Evolutionary conservation across 2,113 vertebrate genomes (phyloP).

Genomic region (Axis porcinus): DNA sequence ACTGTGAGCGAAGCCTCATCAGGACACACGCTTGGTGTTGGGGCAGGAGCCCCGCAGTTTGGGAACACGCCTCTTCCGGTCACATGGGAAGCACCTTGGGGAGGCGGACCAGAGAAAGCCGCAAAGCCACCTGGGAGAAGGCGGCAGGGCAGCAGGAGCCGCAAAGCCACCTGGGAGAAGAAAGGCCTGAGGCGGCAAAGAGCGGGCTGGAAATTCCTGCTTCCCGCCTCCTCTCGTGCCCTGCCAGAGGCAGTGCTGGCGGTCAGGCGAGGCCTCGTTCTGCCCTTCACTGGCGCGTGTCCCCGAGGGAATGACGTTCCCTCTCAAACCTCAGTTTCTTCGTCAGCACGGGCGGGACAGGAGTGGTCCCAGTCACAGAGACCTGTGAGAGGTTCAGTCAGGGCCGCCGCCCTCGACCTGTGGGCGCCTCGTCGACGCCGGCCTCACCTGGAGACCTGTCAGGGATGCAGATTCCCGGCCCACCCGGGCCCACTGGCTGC

Average conservation of each 20-base stretch:
- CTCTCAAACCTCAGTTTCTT: not conserved
- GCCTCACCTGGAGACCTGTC: not conserved
- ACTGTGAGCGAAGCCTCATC: too few species aligned
- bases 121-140: not conserved
- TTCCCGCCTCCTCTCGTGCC: not conserved
- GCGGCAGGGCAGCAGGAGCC: not conserved
- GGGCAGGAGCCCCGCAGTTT: not conserved
- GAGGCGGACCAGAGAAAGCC: not conserved
- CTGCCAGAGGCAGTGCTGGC: not conserved
- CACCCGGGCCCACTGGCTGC: not conserved
- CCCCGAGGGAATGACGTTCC: not conserved
- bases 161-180: not conserved
- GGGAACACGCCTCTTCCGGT: not conserved
- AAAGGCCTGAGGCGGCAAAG: not conserved
- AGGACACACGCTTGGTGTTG: not conserved
- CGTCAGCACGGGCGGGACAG: not conserved
- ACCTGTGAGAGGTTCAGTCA: accelerated
- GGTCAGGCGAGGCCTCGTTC: too few species aligned
- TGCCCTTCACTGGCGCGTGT: accelerated
- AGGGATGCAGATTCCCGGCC: accelerated
- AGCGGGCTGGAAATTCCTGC: accelerated
- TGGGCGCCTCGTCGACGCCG: not conserved
- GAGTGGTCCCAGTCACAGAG: not conserved
- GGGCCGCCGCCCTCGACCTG: not conserved
- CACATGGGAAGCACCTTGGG: not conserved